Conservation (phyloP, 2,113 vertebrate genomes). For the Melospiza melodia region DNA sequence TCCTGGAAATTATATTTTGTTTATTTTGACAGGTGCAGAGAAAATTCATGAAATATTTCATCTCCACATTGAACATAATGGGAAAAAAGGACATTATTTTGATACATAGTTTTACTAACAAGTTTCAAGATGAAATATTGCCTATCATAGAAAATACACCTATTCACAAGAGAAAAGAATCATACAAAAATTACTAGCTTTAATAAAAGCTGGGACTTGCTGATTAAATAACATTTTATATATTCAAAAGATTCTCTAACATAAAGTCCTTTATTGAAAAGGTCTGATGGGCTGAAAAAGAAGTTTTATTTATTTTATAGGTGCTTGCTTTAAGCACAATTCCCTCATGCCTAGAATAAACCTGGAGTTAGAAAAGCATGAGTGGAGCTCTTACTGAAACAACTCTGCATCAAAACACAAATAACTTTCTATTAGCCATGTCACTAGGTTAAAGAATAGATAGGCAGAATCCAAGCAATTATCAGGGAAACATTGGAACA, state of each 20-base stretch:
- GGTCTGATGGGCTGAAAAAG: slow-evolving; percentile 11
- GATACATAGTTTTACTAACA: slow-evolving; percentile 37
- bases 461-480: slow-evolving; percentile 41
- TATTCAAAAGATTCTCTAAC: slow-evolving; percentile 25
- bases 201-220: slow-evolving; percentile 33
- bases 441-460: slow-evolving; percentile 54
- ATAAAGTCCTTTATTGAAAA: slow-evolving; percentile 47
- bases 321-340: slow-evolving; percentile 49
- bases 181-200: slow-evolving; percentile 24
- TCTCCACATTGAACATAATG: slow-evolving; percentile 10
- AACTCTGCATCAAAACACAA: slow-evolving; percentile 54
- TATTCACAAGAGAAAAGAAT: slow-evolving; percentile 20
- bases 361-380: slow-evolving; percentile 24
- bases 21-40: slow-evolving; percentile 41
- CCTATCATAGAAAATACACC: slow-evolving; percentile 28
- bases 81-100: slow-evolving; percentile 39
- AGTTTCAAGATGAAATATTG: slow-evolving; percentile 53
- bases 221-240: slow-evolving; percentile 66
- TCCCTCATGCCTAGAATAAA: slow-evolving; percentile 47
- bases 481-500: slow-evolving; percentile 40
- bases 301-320: slow-evolving; percentile 60
- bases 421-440: slow-evolving; percentile 62
- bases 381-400: slow-evolving; percentile 50
- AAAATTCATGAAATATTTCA: slow-evolving; percentile 40
- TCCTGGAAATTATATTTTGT: slow-evolving; percentile 37